Conservation (phyloP, 92 coral and sea anemone species). For the Actinostola sp. region DNA sequence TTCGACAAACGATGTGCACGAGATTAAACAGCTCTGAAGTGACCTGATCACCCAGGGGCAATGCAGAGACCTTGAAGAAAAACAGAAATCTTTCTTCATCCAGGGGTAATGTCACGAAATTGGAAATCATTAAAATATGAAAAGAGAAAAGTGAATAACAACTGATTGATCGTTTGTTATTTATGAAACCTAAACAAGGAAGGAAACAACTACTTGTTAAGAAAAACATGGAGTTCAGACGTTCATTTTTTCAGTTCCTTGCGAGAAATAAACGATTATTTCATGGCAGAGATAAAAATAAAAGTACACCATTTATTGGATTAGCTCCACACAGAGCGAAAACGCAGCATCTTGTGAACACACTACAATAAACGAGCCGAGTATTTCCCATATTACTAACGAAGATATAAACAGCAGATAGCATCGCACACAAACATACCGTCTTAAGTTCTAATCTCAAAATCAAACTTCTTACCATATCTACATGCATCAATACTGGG, state of each 20-base stretch:
- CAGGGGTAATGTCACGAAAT: slow-evolving; percentile 20
- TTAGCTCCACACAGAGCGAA: slow-evolving; percentile 17
- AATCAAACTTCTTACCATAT: slow-evolving; percentile 28
- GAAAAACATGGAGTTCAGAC: background rate
- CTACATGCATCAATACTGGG: slow-evolving; percentile 29
- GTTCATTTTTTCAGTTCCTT: no score
- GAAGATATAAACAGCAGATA: slow-evolving; percentile 17
- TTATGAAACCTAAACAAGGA: background rate
- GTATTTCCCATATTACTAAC: slow-evolving; percentile 2
- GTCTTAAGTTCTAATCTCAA: slow-evolving; percentile 26
- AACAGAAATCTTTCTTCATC: slow-evolving; percentile 5
- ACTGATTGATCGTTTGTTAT: slow-evolving; percentile 6
- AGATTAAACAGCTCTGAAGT: slow-evolving; percentile 11
- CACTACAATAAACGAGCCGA: background rate
- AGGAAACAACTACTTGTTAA: slow-evolving; percentile 1
- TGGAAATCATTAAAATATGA: background rate
- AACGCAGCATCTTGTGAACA: slow-evolving; percentile 14
- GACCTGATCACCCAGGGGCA: slow-evolving; percentile 16
- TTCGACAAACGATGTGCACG: slow-evolving; percentile 6
- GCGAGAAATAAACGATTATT: background rate
- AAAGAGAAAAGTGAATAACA: slow-evolving; percentile 2
- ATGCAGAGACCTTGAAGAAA: slow-evolving; percentile 5
- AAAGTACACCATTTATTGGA: background rate
- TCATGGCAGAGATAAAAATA: background rate
- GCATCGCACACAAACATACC: slow-evolving; percentile 5